These are phyloP conservation scores for Eilema griseolum DNA, from an alignment of 2,888 invertebrate genomes.

Conservation along the genomic window DNA sequence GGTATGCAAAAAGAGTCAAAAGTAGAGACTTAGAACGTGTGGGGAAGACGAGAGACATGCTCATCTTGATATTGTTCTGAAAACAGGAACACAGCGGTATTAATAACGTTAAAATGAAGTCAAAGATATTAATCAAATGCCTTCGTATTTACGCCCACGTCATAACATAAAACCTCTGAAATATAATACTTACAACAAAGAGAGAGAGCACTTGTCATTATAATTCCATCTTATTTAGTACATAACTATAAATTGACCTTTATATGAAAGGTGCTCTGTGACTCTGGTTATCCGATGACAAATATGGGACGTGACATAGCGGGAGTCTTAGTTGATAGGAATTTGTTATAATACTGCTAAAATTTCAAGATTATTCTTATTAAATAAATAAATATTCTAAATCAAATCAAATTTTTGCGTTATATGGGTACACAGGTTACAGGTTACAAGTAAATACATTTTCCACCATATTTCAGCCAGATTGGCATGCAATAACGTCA, in stretches of 20 bases:
- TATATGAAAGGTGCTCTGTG: constrained; percentile 10
- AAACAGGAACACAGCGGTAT: too few species aligned
- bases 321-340: not conserved
- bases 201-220: constrained; percentile 2
- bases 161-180: not conserved
- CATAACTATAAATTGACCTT: constrained; percentile 9
- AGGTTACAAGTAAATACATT: too few species aligned
- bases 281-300: constrained; percentile 21
- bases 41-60: too few species aligned
- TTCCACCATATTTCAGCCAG: too few species aligned
- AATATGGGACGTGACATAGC: constrained; percentile 8
- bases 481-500: too few species aligned
- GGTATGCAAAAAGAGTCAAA: too few species aligned
- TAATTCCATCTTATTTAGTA: constrained; percentile 20
- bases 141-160: not conserved
- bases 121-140: not conserved
- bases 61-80: too few species aligned
- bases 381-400: too few species aligned
- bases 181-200: not conserved
- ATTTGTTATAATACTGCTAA: not conserved
- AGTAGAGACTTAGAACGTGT: too few species aligned
- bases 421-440: too few species aligned
- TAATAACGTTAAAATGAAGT: not conserved
- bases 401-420: too few species aligned
- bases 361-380: too few species aligned